Base-by-base conservation (phyloP, 2,113 vertebrate species). In the Kryptolebias marmoratus region DNA sequence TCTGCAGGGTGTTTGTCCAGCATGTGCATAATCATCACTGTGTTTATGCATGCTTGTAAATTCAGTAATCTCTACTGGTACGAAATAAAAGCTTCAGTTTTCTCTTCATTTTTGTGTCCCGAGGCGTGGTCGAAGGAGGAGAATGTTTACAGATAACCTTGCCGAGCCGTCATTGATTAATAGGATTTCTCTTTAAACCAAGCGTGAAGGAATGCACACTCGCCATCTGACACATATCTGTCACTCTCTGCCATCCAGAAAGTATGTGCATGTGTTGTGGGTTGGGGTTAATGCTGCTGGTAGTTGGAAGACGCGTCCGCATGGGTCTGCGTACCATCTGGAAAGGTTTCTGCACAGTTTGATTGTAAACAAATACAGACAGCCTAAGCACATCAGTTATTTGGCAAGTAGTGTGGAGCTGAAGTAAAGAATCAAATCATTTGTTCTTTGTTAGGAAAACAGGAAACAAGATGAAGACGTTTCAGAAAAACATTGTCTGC, bases 271-370 rank as follows among this genome's bases (percentile, higher is more conserved):
- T 62, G 52, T 66, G 64, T 57, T 67, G 32, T 66, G 47, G 28
- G 42, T 59, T 56, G 11, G 39, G 15, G 48, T 18, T 45, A 36
- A 48, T 36, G 54, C 11, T 45, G 71, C 27, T 59, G 71, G 55
- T 27, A 57, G 71, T 52, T 88, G 84, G 73, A 74, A 78, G 61
- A 52, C 31, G 39, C 80, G 85, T 84, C 86, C 82, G 53, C 79
- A 42, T 88, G 75, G 79, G 70, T 54, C 54, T 2, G 63, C 82
- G 87, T 45, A 36, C 83, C 85, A 88, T 87, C 82, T 87, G 88
- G 85, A 89, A 70, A 63, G 76, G 68, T 59, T 85, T 87, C 69
- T 65, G 50, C 56, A 56, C 16, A 22, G 47, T 83, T 72, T 60
- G 10, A 62, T 58, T 52, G 4, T 64, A 73, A 71, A 88, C 84